Conservation (phyloP, 2,113 vertebrate species). For the Rhodinocichla rosea region DNA sequence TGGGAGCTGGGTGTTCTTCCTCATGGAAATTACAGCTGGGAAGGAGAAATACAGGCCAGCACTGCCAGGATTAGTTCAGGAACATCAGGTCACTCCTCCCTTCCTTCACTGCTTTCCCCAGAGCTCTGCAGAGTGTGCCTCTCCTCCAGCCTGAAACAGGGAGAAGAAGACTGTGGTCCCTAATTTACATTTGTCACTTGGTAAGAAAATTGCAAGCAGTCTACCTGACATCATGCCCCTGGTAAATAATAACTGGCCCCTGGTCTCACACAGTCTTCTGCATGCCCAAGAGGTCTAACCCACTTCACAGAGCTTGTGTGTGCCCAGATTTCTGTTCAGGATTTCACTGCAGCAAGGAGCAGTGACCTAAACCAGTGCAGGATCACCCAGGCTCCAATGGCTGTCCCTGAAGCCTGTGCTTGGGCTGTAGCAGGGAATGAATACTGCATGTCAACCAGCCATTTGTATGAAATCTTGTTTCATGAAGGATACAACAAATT, state of each 20-base stretch:
- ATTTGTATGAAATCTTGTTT: background rate
- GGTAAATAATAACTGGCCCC: background rate
- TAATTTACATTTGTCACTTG: background rate
- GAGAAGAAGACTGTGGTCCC: background rate
- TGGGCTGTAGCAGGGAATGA: background rate
- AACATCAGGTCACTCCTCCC: background rate
- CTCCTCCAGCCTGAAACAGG: background rate
- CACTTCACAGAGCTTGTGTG: background rate
- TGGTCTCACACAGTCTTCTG: background rate
- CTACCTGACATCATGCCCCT: background rate
- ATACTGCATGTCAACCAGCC: background rate
- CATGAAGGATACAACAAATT: background rate
- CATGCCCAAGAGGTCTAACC: rapidly evolving
- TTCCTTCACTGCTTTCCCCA: background rate
- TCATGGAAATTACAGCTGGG: background rate
- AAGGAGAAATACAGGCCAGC: background rate
- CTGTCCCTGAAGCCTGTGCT: background rate
- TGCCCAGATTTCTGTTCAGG: background rate
- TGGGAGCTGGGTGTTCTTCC: background rate
- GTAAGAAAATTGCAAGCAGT: background rate
- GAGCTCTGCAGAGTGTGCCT: background rate
- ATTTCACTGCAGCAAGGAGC: background rate
- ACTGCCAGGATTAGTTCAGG: rapidly evolving
- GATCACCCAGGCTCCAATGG: rapidly evolving
- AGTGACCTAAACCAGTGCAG: background rate